A percentile compares a stretch with the other conserved stretches of the same genome.
Conservation (phyloP, 92 coral and sea anemone genomes). For the Bergia sp. region DNA sequence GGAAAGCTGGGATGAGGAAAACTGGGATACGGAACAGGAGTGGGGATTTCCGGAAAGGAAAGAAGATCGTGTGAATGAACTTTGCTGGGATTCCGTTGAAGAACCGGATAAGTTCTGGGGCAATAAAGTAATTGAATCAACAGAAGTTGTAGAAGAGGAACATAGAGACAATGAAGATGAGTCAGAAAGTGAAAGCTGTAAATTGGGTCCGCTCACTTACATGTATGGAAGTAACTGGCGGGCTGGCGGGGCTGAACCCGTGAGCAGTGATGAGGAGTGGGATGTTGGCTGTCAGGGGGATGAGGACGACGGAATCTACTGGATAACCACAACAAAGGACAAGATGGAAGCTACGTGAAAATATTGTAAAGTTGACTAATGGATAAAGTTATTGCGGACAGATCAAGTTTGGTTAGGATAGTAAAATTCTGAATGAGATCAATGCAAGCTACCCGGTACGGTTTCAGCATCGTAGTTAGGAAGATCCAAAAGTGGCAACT, state of each 20-base stretch:
- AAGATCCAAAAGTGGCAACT: background rate
- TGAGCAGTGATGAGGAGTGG: slow-evolving; percentile 37
- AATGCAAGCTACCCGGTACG: too few species aligned
- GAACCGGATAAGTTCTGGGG: slow-evolving; percentile 27
- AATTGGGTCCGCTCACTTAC: background rate
- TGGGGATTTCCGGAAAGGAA: slow-evolving; percentile 18
- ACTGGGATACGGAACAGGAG: background rate
- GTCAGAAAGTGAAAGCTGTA: background rate
- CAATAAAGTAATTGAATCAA: background rate
- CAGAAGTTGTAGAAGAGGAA: background rate
- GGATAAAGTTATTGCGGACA: background rate
- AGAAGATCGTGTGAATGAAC: background rate
- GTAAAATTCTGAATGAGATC: background rate
- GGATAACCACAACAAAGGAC: slow-evolving; percentile 29
- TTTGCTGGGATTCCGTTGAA: slow-evolving; percentile 29
- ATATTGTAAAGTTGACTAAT: background rate
- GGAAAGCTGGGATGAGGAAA: slow-evolving; percentile 55
- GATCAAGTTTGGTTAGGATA: background rate
- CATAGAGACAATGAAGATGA: background rate
- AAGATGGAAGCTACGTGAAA: background rate
- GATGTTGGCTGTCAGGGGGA: slow-evolving; percentile 1
- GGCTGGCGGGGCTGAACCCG: slow-evolving; percentile 11
- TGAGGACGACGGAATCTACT: slow-evolving; percentile 21
- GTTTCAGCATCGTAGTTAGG: too few species aligned
- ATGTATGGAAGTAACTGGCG: background rate